Percentiles rank a stretch among this genome's conserved stretches.
Conservation (phyloP, 2,888 invertebrate species). For the Limnephilus rhombicus region DNA sequence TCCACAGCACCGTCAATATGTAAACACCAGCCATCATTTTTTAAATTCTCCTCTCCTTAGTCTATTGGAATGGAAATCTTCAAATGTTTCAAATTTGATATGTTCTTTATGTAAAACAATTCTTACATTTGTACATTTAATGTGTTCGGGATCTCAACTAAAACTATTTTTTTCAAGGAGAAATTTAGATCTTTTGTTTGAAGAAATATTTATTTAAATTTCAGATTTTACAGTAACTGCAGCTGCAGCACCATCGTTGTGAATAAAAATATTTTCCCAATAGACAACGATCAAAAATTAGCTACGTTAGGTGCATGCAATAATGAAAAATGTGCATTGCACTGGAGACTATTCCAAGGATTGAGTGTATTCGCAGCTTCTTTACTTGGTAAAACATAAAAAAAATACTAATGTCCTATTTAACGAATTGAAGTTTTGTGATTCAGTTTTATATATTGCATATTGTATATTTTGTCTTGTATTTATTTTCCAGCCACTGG, state of each 20-base stretch:
- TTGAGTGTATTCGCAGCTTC: conserved; percentile 72
- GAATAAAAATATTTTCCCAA: conserved; percentile 29
- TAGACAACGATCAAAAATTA: conserved; percentile 17
- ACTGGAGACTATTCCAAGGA: conserved; percentile 76
- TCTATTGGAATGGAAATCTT: too few species aligned
- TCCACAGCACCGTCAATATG: too few species aligned
- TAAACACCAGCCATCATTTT: too few species aligned
- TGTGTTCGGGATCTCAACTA: background rate
- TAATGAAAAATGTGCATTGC: conserved; percentile 73
- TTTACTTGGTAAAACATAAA: conserved; percentile 68
- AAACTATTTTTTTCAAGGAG: background rate
- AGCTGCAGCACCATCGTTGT: conserved; percentile 71
- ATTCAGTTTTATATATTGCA: background rate
- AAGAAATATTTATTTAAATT: too few species aligned
- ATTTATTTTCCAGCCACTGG: conserved; percentile 67
- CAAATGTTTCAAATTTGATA: background rate
- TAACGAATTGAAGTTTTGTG: background rate
- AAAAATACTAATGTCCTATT: background rate
- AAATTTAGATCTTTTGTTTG: too few species aligned
- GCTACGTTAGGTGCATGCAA: conserved; percentile 79
- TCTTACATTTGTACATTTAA: background rate
- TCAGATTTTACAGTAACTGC: conserved; percentile 76
- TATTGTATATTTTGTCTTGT: too few species aligned
- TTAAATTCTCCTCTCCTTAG: too few species aligned
- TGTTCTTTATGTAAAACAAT: background rate